Evolutionary conservation across 1,140 invertebrate genomes (phyloP).

Genomic region (Helicoverpa zea): DNA sequence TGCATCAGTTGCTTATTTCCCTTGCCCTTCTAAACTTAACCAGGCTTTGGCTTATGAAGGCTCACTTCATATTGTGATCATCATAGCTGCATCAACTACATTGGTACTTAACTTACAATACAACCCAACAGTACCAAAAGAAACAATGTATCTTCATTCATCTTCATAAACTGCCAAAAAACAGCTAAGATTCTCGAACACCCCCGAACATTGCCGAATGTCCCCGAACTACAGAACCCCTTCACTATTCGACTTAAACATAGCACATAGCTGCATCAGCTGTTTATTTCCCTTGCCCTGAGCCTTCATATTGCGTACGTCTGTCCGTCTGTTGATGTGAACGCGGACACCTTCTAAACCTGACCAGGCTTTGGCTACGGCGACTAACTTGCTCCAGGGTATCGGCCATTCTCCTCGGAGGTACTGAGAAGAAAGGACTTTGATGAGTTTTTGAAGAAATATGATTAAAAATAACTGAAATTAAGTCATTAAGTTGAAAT

Average conservation of each 20-base stretch:
- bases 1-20: conserved; percentile 69
- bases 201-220: not conserved
- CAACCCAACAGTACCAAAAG: too few species aligned
- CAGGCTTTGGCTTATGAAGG: too few species aligned
- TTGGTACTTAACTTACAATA: too few species aligned
- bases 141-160: too few species aligned
- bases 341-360: conserved; percentile 71
- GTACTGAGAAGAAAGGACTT: conserved; percentile 61
- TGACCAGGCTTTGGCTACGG: conserved; percentile 64
- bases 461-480: too few species aligned
- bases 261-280: conserved; percentile 67
- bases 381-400: conserved; percentile 75
- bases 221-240: conserved; percentile 57
- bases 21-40: too few species aligned
- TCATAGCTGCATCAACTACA: too few species aligned
- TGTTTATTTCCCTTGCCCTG: conserved; percentile 68
- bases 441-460: too few species aligned
- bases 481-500: too few species aligned
- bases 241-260: conserved; percentile 67
- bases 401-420: conserved; percentile 76
- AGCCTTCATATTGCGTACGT: conserved; percentile 67
- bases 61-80: too few species aligned
- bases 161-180: too few species aligned
- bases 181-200: not conserved
- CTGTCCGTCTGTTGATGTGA: conserved; percentile 70